Evolutionary conservation across 2,797 vertebrate species (phyloP).

Genomic region (Coccyzus lansbergi): DNA sequence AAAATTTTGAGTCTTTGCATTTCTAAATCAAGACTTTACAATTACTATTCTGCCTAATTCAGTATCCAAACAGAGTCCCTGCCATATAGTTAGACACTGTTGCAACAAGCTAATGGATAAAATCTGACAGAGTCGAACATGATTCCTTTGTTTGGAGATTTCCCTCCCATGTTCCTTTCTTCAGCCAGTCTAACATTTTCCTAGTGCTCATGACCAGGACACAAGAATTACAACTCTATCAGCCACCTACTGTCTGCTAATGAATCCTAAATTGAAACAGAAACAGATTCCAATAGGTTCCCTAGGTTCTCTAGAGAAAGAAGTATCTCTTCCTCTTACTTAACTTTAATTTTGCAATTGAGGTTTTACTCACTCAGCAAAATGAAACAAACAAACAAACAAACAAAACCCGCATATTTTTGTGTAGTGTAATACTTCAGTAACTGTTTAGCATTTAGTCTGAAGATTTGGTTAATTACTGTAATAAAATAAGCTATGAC

Average conservation of each 20-base stretch:
- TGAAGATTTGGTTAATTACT: background rate
- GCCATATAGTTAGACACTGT: background rate
- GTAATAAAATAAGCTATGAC: background rate
- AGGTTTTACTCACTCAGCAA: background rate
- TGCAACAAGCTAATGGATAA: background rate
- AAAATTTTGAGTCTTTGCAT: background rate
- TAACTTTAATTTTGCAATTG: background rate
- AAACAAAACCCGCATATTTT: background rate
- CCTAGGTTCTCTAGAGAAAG: background rate
- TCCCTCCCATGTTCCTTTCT: background rate
- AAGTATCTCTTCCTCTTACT: background rate
- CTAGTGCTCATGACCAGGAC: background rate
- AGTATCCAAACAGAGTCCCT: background rate
- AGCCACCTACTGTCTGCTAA: background rate
- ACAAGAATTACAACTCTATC: background rate
- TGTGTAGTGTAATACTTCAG: background rate
- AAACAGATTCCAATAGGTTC: background rate
- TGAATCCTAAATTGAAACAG: background rate
- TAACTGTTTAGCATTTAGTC: background rate
- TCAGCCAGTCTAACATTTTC: background rate
- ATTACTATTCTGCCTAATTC: background rate
- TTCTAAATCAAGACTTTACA: conserved; percentile 1
- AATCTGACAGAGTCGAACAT: accelerated
- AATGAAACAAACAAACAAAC: background rate
- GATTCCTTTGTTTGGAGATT: background rate